These are phyloP conservation scores for Dasypogon diadema DNA, from an alignment of 2,888 invertebrate genomes.

Conservation along the genomic window DNA sequence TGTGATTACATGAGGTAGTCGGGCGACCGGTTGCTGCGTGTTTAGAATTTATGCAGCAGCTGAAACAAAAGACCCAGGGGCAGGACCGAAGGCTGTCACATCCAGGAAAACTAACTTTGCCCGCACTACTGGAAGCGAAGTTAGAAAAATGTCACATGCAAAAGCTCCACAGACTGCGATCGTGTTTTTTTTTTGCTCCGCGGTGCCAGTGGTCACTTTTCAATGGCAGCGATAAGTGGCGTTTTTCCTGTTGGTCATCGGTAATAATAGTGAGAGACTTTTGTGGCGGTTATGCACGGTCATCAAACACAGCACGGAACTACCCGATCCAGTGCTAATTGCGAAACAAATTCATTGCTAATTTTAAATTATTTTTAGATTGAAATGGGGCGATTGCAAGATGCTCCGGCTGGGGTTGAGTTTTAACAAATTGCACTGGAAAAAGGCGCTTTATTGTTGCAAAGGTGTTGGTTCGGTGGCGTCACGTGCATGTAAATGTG, in stretches of 20 bases:
- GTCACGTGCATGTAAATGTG: conserved; percentile 36
- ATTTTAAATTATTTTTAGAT: not conserved
- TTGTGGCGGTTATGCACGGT: conserved; percentile 2
- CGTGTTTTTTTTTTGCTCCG: not conserved
- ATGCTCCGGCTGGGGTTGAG: not conserved
- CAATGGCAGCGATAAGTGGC: conserved; percentile 33
- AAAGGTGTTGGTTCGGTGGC: not conserved
- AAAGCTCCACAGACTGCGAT: not conserved
- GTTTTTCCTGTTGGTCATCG: not conserved
- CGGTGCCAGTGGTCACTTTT: not conserved
- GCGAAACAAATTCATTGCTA: conserved; percentile 21
- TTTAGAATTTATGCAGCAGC: conserved; percentile 16
- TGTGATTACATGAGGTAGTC: conserved; percentile 11
- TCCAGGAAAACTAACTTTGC: conserved; percentile 16
- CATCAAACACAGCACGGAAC: not conserved
- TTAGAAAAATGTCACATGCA: not conserved
- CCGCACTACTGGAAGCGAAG: not conserved
- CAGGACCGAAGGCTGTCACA: conserved; percentile 31
- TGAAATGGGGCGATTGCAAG: not conserved
- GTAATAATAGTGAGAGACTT: not conserved
- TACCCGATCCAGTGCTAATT: conserved; percentile 1
- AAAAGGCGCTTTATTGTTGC: not conserved
- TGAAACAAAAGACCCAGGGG: not conserved
- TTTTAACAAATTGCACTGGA: not conserved
- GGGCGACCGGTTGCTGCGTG: conserved; percentile 20